Base-by-base conservation (phyloP, 2,113 vertebrate genomes). In the Typhlomys cinereus region DNA sequence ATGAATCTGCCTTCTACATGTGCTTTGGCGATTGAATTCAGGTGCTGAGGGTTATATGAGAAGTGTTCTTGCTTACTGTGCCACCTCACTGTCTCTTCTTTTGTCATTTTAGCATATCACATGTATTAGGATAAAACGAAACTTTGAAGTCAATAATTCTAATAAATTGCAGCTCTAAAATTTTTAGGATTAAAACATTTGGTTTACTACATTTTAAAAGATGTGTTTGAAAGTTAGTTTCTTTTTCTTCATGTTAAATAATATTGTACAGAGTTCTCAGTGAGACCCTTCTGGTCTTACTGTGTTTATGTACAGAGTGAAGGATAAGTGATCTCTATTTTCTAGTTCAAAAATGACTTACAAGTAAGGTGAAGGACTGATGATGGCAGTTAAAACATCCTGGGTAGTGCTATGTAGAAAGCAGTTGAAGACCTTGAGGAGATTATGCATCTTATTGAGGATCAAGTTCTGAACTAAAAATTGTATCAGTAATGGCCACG, bases 131-230 rank as follows among this genome's bases (percentile, higher is more conserved):
- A 11, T 34, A 75, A 41, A 29, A 64, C 88, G 41, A 84, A 59
- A 79, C 84, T 82, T 78, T 44, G 64, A 92, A 91, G 18, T 88
- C 54, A 81, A 25, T 90, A 94, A 81, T 75, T 7, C 20, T 82
- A 73, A 78, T 41, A 88, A 85, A 85, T 84, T 79, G 69, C 48
- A 34, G 21, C 54, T 21, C 48, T 91, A 64, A 83, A 79, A 70
- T 9, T 59, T 89, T 80, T 94, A 78, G 57, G 88, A 46, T 61
- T 44, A 57, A 6, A 89, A 4, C 71, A 82, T 80, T 80, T 80
- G 76, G 44, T 87, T 81, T 89, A n/a, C 20, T 92, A 20, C 82
- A 87, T 73, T 82, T 87, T 9, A 92, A 84, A 75, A 71, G 12
- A 0, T 46, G 50, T 54, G 76, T 4, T 41, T 93, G 54, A n/a